These are phyloP conservation scores for Limosa lapponica DNA, from an alignment of 2,797 vertebrate genomes.

Conservation along the genomic window DNA sequence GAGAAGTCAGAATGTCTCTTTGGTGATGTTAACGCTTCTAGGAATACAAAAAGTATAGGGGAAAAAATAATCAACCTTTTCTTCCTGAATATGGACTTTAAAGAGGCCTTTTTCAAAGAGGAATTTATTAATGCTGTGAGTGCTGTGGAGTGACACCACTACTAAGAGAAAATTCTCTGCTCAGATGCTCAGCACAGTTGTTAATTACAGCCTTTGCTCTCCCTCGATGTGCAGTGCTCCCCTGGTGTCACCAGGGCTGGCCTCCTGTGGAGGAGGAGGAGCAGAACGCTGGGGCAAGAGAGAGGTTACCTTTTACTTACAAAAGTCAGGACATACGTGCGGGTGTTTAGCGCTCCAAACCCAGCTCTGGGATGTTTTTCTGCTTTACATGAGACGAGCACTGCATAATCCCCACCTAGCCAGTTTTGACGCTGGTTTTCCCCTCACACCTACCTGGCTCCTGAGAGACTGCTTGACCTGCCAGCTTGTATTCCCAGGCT, in stretches of 20 bases:
- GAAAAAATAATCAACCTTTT: background rate
- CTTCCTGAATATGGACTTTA: background rate
- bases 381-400: background rate
- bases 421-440: background rate
- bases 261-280: background rate
- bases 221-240: accelerated
- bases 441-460: background rate
- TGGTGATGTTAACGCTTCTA: background rate
- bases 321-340: background rate
- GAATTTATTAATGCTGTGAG: background rate
- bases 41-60: background rate
- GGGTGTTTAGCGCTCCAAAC: background rate
- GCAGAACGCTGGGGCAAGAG: background rate
- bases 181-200: background rate
- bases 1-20: background rate
- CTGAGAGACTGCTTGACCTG: accelerated
- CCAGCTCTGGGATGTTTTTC: background rate
- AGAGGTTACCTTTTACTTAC: background rate
- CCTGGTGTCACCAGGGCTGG: background rate
- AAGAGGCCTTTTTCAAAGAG: background rate
- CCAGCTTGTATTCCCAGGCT: background rate
- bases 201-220: background rate
- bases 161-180: background rate
- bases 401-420: background rate
- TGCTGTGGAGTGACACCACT: background rate